Base-by-base conservation (phyloP, 2,888 invertebrate species). In the Macrostomum cliftonense region DNA sequence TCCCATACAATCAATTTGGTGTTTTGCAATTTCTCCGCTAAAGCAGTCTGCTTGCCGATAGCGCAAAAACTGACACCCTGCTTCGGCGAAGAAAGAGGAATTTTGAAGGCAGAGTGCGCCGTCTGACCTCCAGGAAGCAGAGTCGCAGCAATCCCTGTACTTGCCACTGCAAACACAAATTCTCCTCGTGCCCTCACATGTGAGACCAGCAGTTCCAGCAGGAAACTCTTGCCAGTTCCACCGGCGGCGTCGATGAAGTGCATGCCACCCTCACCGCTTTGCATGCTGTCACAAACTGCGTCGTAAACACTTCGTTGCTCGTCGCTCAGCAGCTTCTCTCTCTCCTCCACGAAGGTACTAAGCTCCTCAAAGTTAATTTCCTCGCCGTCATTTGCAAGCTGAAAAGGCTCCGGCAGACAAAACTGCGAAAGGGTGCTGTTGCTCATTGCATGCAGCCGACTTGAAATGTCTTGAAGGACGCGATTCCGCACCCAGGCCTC, bases 71-170 rank as follows among this genome's bases (percentile, higher is more conserved):
- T 28, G 4, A 4, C 28, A 28, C 28, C 5, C 9, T 28, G 28
- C 5, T 28, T 28, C 9, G 28, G 9, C 9, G 28, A 28, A 4
- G 28, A 28, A 11, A 54, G 44, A 28, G 52, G 53, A n/a, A 57
- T 16, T 42, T 47, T 50, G 12, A 56, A 49, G 14, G 50, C 39
- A 9, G 54, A 53, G 52, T 60, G 56, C 17, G 53, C 55, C 21
- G 59, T 59, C 40, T 53, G 45, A 17, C 57, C 55, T 45, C 56
- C 56, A 19, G 19, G n/a, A 13, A 73, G 52, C 36, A 73, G 58
- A n/a, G 65, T 71, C 7, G 71, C 68, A 36, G 71, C 71, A 52
- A 73, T 72, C 12, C 71, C 71, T 7, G 70, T 71, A 38, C 64
- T 70, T 11, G 70, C 68, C 20, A 71, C 53, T 12, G 67, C 64